Base-by-base conservation (phyloP, 2,797 vertebrate genomes). In the Cichlasoma orientale region DNA sequence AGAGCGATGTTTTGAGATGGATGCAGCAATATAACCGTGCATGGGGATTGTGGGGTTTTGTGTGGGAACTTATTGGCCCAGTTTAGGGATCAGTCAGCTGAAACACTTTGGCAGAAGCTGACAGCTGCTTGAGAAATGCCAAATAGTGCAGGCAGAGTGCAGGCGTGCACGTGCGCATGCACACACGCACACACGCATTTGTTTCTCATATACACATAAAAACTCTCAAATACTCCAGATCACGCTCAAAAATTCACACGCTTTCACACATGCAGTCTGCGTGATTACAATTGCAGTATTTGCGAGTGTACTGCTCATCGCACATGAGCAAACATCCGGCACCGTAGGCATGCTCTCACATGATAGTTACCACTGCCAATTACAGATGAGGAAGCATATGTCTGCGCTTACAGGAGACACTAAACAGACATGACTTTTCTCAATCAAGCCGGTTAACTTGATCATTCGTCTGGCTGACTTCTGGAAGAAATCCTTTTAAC, bases 71-170 rank as follows among this genome's bases (percentile, higher is more conserved):
- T 91, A 90, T 91, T 90, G 91, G 92, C 90, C 80, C 90, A 83
- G 79, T 93, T 93, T 91, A 72, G 77, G 82, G 84, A 89, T 90
- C 91, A 90, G 85, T 94, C 92, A 92, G 82, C 88, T 89, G 90
- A 90, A 90, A 92, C 86, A 81, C 78, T 89, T 74, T 84, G 86
- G 84, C 82, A 74, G 79, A 86, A 87, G 84, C 86, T 91, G 92
- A 92, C 91, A 91, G 89, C 91, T 92, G 79, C 89, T 89, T 88
- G 82, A 86, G 80, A 76, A 81, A 87, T 74, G 75, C 85, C 87
- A 89, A 91, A 75, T 73, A 78, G 76, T 75, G 74, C 90, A 80
- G 82, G 74, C 84, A 83, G 72, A 86, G 58, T 36, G 36, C 36
- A 10, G 33, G 33, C 36, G 5, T 5, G 5, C 29, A 5, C 5